These are phyloP conservation scores for Sebastes hubbsi DNA, from an alignment of 2,797 vertebrate genomes.

Conservation along the genomic window DNA sequence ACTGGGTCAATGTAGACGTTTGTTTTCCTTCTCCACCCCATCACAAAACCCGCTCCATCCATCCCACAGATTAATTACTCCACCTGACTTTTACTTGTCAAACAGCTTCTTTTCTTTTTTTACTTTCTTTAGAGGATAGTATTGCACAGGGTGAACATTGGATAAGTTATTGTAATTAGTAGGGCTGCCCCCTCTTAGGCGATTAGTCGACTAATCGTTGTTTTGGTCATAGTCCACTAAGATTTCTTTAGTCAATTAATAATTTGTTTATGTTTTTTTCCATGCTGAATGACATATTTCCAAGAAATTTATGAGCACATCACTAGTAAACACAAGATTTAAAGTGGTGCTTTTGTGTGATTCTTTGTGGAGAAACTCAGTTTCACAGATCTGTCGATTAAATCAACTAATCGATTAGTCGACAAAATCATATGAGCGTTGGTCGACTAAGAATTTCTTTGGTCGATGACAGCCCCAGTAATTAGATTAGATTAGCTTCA, in stretches of 20 bases:
- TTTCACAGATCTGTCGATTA: too few relatives aligned
- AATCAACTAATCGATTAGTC: too few relatives aligned
- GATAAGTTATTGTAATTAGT: background rate
- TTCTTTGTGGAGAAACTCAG: too few relatives aligned
- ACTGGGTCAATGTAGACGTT: constrained; percentile 21
- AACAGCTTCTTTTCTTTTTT: background rate
- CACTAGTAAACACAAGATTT: accelerated
- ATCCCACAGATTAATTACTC: background rate
- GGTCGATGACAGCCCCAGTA: too few relatives aligned
- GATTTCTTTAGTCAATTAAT: too few relatives aligned
- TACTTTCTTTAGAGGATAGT: background rate
- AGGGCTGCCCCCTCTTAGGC: too few relatives aligned
- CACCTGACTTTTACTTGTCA: background rate
- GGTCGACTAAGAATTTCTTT: too few relatives aligned
- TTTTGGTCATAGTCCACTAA: too few relatives aligned
- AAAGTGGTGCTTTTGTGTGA: too few relatives aligned
- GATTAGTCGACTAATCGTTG: accelerated
- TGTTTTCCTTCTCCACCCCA: background rate
- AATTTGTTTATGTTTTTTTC: too few relatives aligned
- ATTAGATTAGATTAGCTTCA: background rate
- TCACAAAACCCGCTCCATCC: background rate
- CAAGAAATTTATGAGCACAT: too few relatives aligned
- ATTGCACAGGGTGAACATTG: background rate
- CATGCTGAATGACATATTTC: accelerated
- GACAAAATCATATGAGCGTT: too few relatives aligned